Conservation (phyloP, 2,113 vertebrate species). For the Dipodomys stephensi region DNA sequence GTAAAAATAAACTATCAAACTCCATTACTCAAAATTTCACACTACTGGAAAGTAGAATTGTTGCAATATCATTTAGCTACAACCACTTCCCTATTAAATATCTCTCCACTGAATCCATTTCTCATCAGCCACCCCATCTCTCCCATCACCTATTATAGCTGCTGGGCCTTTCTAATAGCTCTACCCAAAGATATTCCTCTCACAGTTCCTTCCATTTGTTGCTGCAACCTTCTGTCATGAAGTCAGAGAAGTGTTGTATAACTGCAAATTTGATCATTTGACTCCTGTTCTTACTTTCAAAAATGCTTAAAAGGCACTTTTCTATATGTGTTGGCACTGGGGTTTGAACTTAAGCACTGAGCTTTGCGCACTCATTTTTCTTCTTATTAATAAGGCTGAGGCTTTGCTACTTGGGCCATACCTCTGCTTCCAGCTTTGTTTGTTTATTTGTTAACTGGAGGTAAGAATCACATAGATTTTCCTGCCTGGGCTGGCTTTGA, state of each 20-base stretch:
- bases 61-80: background rate
- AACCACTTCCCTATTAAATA: background rate
- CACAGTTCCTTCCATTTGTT: too few species aligned
- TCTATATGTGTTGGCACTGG: too few species aligned
- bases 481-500: too few species aligned
- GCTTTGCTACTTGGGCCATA: too few species aligned
- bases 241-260: background rate
- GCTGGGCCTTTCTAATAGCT: background rate
- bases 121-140: background rate
- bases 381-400: too few species aligned
- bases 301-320: too few species aligned
- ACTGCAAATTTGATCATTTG: background rate
- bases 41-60: background rate
- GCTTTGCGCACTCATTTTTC: too few species aligned
- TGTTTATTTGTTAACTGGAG: too few species aligned
- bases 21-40: background rate
- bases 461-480: too few species aligned
- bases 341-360: too few species aligned
- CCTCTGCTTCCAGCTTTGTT: too few species aligned
- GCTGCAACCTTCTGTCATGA: background rate
- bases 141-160: background rate
- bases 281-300: background rate
- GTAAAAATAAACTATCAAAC: background rate
- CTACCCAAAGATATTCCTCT: background rate
- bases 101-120: background rate